These are phyloP conservation scores for Tarsius wallacei DNA, from an alignment of 2,797 vertebrate genomes.

Conservation along the genomic window DNA sequence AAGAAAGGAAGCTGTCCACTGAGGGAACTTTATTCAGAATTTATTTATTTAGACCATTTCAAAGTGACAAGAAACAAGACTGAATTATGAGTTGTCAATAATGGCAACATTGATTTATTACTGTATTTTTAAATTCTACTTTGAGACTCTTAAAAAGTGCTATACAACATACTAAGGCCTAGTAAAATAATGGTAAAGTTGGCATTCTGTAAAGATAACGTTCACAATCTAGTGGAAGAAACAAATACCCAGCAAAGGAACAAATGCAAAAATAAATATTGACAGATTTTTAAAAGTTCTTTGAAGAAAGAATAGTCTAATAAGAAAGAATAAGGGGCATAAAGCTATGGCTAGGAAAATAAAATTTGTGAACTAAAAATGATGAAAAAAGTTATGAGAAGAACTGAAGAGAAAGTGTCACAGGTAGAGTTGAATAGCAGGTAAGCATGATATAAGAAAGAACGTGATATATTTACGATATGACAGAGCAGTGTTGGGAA, in stretches of 20 bases:
- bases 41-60: too few species aligned
- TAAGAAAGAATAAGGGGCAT: not conserved
- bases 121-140: not conserved
- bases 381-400: not conserved
- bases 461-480: not conserved
- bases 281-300: not conserved
- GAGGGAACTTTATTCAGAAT: not conserved
- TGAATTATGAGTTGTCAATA: not conserved
- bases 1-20: not conserved
- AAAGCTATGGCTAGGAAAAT: not conserved
- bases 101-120: not conserved
- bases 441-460: not conserved
- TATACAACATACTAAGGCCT: fast-evolving
- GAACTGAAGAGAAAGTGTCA: not conserved
- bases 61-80: too few species aligned
- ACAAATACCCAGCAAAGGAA: not conserved
- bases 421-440: not conserved
- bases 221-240: not conserved
- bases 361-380: not conserved
- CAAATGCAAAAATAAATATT: not conserved
- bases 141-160: not conserved
- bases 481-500: not conserved
- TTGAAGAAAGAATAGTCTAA: not conserved
- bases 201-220: not conserved
- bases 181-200: not conserved